phyloP scores from a whole-genome alignment of 2,888 invertebrate genomes.

The Tenthredo mesomela region DNA sequence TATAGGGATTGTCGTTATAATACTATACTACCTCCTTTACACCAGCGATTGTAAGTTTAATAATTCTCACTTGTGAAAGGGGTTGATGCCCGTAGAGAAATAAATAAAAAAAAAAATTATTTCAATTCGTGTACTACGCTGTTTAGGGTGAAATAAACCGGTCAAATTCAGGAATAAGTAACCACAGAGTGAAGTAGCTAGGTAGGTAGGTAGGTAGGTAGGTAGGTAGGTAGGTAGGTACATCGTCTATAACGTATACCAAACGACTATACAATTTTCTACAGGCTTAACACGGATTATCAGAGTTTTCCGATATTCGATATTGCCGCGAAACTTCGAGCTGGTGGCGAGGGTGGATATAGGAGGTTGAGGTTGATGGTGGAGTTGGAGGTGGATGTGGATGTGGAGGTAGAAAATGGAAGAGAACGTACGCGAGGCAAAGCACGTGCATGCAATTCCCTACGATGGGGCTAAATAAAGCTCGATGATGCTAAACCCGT shows the following conservation, averaged over 20 bases:
- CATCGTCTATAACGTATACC: slow-evolving; percentile 22
- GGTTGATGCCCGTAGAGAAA: neutral
- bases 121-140: neutral
- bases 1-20: neutral
- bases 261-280: slow-evolving; percentile 41
- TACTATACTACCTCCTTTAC: neutral
- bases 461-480: slow-evolving; percentile 38
- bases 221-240: neutral
- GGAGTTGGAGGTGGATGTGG: neutral
- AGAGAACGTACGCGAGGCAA: too few relatives aligned
- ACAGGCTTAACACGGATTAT: slow-evolving; percentile 45
- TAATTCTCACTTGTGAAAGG: neutral
- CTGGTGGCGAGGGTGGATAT: neutral
- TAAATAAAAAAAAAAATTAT: neutral
- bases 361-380: neutral
- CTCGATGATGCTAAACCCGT: slow-evolving; percentile 27
- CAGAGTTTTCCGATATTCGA: slow-evolving; percentile 47
- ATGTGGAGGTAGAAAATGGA: neutral
- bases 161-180: slow-evolving; percentile 30
- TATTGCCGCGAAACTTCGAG: slow-evolving; percentile 31
- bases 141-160: neutral
- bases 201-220: neutral
- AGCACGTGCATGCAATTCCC: slow-evolving; percentile 33
- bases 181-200: neutral
- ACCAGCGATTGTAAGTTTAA: neutral